Evolutionary conservation across 1,140 invertebrate species (phyloP).

Genomic region (Rhagoletis pomonella): DNA sequence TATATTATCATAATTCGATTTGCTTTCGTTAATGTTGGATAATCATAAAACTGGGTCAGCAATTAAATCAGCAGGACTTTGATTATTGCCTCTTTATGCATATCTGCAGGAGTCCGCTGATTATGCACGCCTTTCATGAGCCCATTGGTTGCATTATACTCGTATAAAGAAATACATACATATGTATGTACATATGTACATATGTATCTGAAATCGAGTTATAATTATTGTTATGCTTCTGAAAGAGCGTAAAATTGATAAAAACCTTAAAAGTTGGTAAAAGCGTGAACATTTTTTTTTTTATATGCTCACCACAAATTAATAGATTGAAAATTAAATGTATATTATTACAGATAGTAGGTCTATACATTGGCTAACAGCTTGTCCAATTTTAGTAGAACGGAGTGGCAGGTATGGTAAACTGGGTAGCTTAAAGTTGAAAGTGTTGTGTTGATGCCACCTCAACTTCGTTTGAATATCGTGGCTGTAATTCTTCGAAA

Average conservation of each 20-base stretch:
- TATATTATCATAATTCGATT: constrained; percentile 41
- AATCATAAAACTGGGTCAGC: constrained; percentile 38
- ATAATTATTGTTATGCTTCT: neutral
- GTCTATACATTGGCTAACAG: no score
- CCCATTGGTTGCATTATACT: neutral
- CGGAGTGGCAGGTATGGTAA: no score
- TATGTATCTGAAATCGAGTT: neutral
- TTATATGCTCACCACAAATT: neutral
- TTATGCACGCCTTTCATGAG: neutral
- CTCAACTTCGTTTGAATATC: no score
- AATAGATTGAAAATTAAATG: neutral
- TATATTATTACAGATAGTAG: neutral
- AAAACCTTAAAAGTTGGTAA: neutral
- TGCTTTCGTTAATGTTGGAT: constrained; percentile 28
- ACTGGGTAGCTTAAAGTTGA: no score
- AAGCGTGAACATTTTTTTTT: neutral
- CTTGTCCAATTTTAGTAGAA: no score
- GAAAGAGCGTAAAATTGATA: neutral
- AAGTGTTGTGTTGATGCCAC: no score
- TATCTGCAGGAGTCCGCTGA: neutral
- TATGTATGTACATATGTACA: neutral
- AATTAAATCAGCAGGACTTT: constrained; percentile 39
- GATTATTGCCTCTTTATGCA: neutral
- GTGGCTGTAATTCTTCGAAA: no score
- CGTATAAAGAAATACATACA: neutral